phyloP scores from a whole-genome alignment of 2,797 vertebrate species.

The Momotus momota region DNA sequence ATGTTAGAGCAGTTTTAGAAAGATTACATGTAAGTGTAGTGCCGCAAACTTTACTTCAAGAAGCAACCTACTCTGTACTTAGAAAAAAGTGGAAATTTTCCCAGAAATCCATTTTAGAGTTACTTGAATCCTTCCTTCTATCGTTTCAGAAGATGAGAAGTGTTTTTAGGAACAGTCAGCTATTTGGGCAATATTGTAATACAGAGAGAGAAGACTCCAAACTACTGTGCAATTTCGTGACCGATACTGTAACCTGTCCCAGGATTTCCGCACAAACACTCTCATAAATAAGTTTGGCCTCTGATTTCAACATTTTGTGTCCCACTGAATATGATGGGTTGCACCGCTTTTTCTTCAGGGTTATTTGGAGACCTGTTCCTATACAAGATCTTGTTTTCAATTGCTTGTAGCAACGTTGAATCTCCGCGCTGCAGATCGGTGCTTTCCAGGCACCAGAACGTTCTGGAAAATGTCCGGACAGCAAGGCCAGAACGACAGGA shows the following conservation, averaged over 20 bases:
- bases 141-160: background rate
- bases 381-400: background rate
- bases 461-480: background rate
- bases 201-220: background rate
- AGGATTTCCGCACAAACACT: background rate
- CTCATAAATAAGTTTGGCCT: background rate
- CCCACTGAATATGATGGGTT: background rate
- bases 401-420: background rate
- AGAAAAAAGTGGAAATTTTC: background rate
- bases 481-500: background rate
- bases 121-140: background rate
- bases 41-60: background rate
- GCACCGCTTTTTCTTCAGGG: background rate
- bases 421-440: accelerated
- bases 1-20: background rate
- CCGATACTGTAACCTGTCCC: background rate
- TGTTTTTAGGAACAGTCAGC: background rate
- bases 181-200: background rate
- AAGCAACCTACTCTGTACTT: background rate
- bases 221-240: background rate
- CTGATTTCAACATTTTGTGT: background rate
- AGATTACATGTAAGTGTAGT: background rate
- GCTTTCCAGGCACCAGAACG: background rate
- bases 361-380: background rate
- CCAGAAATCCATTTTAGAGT: background rate